Base-by-base conservation (phyloP, 2,797 vertebrate species). In the Paratrypauchen microcephalus region DNA sequence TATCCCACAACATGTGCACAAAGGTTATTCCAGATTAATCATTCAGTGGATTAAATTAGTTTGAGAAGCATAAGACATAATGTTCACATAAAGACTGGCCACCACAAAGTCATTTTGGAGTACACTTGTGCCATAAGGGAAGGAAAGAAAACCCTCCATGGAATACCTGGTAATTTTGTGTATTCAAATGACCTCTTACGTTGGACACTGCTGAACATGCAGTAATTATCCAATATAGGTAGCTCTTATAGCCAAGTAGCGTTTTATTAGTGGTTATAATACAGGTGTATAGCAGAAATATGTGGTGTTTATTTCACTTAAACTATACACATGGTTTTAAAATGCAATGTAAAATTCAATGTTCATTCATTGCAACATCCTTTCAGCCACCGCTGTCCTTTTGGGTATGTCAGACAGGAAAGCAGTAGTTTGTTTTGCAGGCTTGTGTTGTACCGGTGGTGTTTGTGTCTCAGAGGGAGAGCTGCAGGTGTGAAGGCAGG, bases 401-500 rank as follows among this genome's bases (percentile, higher is more conserved):
- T 55, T 55, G 21, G 52, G 52, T 21, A 23, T 54, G 50, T 21
- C 18, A n/a, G 21, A 54, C n/a, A 23, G 83, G 81, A 83, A 80
- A 73, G 30, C 32, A 24, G 11, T n/a, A 50, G 64, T 79, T 84
- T 81, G 70, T 77, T 74, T 70, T 64, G 26, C 5, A 24, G 60
- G 60, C 70, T 66, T 79, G 65, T 66, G 7, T 74, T 30, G 74
- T 56, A 21, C 66, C 15, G 86, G 83, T 77, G 63, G 86, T 68
- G 83, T 79, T 26, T 73, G 72, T 23, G 66, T 83, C 81, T 87
- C 86, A 1, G 79, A 76, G 84, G 86, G 59, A 67, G 32, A 70
- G 75, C 79, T 76, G 78, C 85, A 86, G 83, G 82, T 87, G 86
- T 67, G 71, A 83, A 69, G 66, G 56, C 74, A 47, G 64, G 61